A percentile compares a stretch with the other conserved stretches of the same genome.
Evolutionary conservation across 2,888 invertebrate species (phyloP).

Genomic region (Muscina levida): DNA sequence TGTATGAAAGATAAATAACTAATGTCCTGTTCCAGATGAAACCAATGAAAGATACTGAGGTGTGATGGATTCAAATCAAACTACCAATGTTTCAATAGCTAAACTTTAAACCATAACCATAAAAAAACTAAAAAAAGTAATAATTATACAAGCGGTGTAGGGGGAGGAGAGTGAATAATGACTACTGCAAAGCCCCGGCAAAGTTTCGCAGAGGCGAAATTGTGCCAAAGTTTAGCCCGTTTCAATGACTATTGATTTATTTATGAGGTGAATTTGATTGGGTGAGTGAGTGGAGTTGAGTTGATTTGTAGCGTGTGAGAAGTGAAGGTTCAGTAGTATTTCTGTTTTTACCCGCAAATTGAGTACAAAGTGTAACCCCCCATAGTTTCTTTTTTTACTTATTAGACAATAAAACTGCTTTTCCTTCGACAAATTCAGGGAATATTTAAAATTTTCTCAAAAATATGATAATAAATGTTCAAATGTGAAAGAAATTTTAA

Average conservation of each 20-base stretch:
- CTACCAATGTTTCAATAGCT: conserved; percentile 13
- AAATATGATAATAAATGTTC: background rate
- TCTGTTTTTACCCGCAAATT: conserved; percentile 8
- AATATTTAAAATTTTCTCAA: no score
- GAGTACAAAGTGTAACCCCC: no score
- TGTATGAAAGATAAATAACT: conserved; percentile 38
- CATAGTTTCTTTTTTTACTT: no score
- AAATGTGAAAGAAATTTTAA: background rate
- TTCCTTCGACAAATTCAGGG: background rate
- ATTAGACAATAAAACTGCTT: conserved; percentile 7
- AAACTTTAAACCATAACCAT: conserved; percentile 22
- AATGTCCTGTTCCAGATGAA: background rate
- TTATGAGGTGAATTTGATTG: background rate
- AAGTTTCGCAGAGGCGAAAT: background rate
- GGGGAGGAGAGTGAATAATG: background rate
- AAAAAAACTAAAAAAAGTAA: background rate
- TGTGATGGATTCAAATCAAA: conserved; percentile 26
- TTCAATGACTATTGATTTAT: background rate
- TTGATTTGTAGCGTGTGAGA: background rate
- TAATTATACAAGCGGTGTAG: conserved; percentile 13
- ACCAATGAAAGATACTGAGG: conserved; percentile 42
- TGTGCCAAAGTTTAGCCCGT: background rate
- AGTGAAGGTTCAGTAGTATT: no score
- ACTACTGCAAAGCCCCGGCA: background rate
- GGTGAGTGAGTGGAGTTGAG: background rate